Base-by-base conservation (phyloP, 1,140 invertebrate genomes). In the Oryzaephilus surinamensis region DNA sequence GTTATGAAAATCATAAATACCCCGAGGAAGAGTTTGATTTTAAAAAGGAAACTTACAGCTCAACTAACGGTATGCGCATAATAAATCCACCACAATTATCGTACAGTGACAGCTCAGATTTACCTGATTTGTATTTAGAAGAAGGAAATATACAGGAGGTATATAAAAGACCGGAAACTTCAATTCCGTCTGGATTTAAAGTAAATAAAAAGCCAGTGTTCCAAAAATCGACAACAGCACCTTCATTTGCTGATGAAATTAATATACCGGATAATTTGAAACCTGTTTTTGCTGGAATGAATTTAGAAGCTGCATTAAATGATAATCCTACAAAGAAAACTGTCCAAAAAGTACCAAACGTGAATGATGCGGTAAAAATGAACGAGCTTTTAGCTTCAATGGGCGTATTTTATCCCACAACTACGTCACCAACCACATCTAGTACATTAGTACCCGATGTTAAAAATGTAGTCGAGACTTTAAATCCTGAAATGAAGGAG, bases 401-500 rank as follows among this genome's bases (percentile, higher is more conserved):
- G 14, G 46, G 46, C 7, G 36, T 39, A 7, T 35, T 43, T 6
- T 43, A 38, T 19, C 23, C 38, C 30, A 37, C 23, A 26, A 37
- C 35, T 0, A 38, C 45, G 7, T 45, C 50, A 0, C 50, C 47
- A 4, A 48, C 54, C 6, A 46, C 40, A 14, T 43, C 33, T 13
- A 27, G 34, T 13, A 39, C 46, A 11, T 21, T 31, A 18, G 15
- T 45, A 6, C 56, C 60, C 7, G 56, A 63, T 46, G 51, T 58
- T 7, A 39, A 51, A 15, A 48, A 54, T 12, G 58, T 63, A 1
- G 63, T 55, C 6, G 55, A 65, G 13, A 58, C 52, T 27, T 46
- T 67, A 15, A 54, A 52, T 19, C 56, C 62, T 21, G 66, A 69
- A 32, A 64, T 67, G 61, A 60, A 61, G 45, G 51, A 64, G 16